Base-by-base conservation (phyloP, 1,140 invertebrate genomes). In the Philaenus spumarius region DNA sequence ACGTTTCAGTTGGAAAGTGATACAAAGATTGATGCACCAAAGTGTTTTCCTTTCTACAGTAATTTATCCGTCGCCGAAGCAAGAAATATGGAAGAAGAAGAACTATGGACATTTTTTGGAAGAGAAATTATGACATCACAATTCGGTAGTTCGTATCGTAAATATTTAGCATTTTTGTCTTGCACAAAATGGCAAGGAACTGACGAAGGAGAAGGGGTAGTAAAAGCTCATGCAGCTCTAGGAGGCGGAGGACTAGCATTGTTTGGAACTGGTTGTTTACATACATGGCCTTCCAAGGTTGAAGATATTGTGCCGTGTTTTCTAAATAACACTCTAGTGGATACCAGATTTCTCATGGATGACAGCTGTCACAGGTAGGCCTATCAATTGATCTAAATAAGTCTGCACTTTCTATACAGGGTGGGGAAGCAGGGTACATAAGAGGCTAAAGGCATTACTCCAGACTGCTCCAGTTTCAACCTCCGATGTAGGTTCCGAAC, bases 171-270 rank as follows among this genome's bases (percentile, higher is more conserved):
- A 1, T 95, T 97, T 69, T 77, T 96, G 48, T 89, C 89, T 0
- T 93, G 90, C 69, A 95, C 92, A 0, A 76, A 82, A 61, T 95
- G 89, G 72, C 74, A 81, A 62, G 86, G 86, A 1, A 75, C 76
- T 3, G 24, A 46, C 6, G 26, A 24, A 30, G 40, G 53, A 39
- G 22, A 37, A 22, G 34, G 34, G 2, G 79, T 79, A 63, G 73
- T 66, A 58, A 70, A 89, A 73, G 91, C 83, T 1, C 87, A 96
- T 73, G 88, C 87, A 30, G 93, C 93, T 2, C 73, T 96, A 47
- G 93, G 93, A 48, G 87, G 89, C 48, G 93, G 93, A 14, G 93
- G 92, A 4, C 74, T 97, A 39, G 94, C 94, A 2, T 73, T 97
- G 4, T 90, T 96, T 70, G 92, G 93, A 2, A 90, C 89, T 1